Evolutionary conservation across 2,113 vertebrate species (phyloP), one percentile per base, ranked within the genome.

Genomic region (Felis chaus): DNA sequence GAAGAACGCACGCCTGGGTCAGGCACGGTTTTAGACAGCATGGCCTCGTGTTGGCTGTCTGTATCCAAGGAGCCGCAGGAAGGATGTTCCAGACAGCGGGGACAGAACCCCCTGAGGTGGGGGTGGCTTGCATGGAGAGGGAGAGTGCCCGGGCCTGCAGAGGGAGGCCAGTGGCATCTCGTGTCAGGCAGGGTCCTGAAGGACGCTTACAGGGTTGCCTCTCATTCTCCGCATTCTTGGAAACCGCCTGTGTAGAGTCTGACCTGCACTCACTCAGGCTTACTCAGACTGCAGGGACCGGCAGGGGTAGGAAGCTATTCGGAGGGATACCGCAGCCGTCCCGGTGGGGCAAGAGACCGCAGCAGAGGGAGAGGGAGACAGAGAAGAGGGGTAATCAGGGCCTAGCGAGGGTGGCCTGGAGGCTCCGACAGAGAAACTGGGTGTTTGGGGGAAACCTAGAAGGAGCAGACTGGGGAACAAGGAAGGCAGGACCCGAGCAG

Each of bases 401-500:
- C 7, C 23, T 61, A 61, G 57, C 21, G 19, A 61, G 6, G 21
- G 57, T 61, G 57, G 8, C 16, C 36, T 2, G 7, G 5, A 10
- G 55, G 6, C 16, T 13, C 23, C 1, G 36, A 29, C 61, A 18
- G 71, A 25, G 71, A 12, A n/a, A 4, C 4, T 7, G 21, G 33
- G 27, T 5, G 73, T 29, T 12, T 29, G 19, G 11, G 10, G 3
- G 5, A 48, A 48, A 10, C 11, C 41, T 1, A 3, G 33, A 29
- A 41, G 12, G 57, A 15, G 6, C 78, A 41, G 27, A 6, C 7
- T 7, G 31, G 53, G 12, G 50, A 7, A 7, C 1, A 12, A 41
- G 48, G 13, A 13, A 55, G 2, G 14, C 48, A 16, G n/a, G 2
- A 36, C 25, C 25, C 5, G 41, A 5, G 31, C 10, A 0, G 0